Evolutionary conservation across 1,140 invertebrate genomes (phyloP), one percentile per base, ranked within the genome.

Genomic region (Euborellia annulipes): DNA sequence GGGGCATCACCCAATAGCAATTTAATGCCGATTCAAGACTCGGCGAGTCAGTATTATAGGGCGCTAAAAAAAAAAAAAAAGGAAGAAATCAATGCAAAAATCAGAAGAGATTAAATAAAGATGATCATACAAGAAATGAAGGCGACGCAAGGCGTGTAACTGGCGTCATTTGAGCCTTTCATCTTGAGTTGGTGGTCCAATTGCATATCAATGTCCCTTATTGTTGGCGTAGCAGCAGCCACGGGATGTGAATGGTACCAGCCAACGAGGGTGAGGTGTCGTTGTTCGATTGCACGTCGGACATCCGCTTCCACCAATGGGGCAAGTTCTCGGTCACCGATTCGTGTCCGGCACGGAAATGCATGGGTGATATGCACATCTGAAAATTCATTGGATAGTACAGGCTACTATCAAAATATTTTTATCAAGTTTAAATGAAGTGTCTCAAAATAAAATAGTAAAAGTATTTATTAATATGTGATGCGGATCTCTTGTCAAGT

Each of bases 211-310:
- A 92, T 83, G 62, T 96, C 92, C 37, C 85, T 69, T 0, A 94
- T 64, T 14, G 87, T 89, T 9, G 90, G 90, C 49, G 89, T 83
- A 8, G 88, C 83, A 50, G 83, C 76, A 48, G 85, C 82, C 36
- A 79, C 75, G 1, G 90, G 89, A 69, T 95, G 91, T 14, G 87
- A 92, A 60, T 96, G 91, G 69, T 96, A 96, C 90, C 90, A 94
- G 3, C 90, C 91, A 23, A 95, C 79, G 8, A 94, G 65, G 19
- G 76, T 78, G 20, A 93, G 68, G 45, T 83, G 78, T 49, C 82
- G 71, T 55, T 76, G 77, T 57, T 89, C 78, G 66, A 95, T 86
- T 38, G 75, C 71, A 57, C 79, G 75, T 41, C 79, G 77, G 56
- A 94, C 89, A 67, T 92, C 79, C 13, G 73, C 63, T 58, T 88